Percentiles rank a stretch among this genome's conserved stretches.
Conservation (phyloP, 2,797 vertebrate species). For the Chloroceryle amazona region DNA sequence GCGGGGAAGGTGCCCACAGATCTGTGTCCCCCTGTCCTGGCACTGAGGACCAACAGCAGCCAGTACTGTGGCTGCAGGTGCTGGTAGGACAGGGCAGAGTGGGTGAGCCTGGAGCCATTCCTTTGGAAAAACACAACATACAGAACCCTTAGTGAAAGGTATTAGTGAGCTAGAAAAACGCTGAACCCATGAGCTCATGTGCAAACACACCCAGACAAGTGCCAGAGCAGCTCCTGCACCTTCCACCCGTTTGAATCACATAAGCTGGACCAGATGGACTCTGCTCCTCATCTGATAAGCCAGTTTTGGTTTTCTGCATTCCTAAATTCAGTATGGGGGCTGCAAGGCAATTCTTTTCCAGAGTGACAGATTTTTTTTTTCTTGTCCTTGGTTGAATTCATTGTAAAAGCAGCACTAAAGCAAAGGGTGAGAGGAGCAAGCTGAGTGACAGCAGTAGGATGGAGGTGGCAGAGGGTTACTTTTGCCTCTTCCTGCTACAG, state of each 20-base stretch:
- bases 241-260: background rate
- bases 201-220: rapidly evolving
- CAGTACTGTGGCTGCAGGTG: background rate
- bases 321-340: rapidly evolving
- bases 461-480: background rate
- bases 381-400: background rate
- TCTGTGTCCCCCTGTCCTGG: rapidly evolving
- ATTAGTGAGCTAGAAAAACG: background rate
- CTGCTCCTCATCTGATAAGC: background rate
- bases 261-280: rapidly evolving
- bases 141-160: background rate
- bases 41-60: rapidly evolving
- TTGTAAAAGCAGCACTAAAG: background rate
- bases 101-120: background rate
- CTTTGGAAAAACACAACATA: rapidly evolving
- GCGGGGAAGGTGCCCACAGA: background rate
- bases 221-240: background rate
- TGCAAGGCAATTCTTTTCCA: background rate
- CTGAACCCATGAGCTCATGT: rapidly evolving
- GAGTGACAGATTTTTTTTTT: too few species aligned
- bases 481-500: background rate
- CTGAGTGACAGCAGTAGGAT: background rate
- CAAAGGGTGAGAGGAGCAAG: background rate
- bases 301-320: background rate
- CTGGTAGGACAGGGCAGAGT: rapidly evolving